Percentiles rank a stretch among this genome's conserved stretches.
Evolutionary conservation across 1,140 invertebrate species (phyloP).

Genomic region (Drepana arcuata): DNA sequence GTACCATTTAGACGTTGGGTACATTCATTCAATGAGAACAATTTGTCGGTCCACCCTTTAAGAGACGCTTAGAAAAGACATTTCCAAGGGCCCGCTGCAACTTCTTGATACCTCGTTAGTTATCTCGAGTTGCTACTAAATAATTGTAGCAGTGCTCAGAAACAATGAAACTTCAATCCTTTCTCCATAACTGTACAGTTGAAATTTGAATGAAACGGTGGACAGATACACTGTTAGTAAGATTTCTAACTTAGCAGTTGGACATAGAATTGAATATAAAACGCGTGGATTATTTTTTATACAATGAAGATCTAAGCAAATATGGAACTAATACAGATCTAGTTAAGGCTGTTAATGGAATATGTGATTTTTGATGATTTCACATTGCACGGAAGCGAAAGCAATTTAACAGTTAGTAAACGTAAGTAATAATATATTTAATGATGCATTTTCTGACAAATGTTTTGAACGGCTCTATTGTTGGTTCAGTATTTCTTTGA

Average conservation of each 20-base stretch:
- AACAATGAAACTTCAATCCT: too few species aligned
- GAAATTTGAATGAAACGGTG: constrained; percentile 10
- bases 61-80: constrained; percentile 41
- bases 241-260: constrained; percentile 35
- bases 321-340: constrained; percentile 14
- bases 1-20: constrained; percentile 53
- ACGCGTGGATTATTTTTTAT: constrained; percentile 14
- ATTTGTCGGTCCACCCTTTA: constrained; percentile 61
- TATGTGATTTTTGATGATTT: constrained; percentile 25
- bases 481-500: too few species aligned
- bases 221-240: constrained; percentile 14
- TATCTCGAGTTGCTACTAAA: constrained; percentile 54
- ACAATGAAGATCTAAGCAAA: constrained; percentile 6
- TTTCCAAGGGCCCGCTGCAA: constrained; percentile 50
- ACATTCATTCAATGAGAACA: constrained; percentile 56
- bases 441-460: constrained; percentile 52
- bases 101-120: constrained; percentile 58
- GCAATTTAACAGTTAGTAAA: constrained; percentile 52
- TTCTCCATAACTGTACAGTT: constrained; percentile 17
- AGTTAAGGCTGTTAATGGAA: constrained; percentile 21
- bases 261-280: constrained; percentile 45
- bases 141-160: constrained; percentile 59
- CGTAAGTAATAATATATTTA: constrained; percentile 45
- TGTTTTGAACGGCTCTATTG: too few species aligned
- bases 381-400: constrained; percentile 40